Conservation (phyloP, 2,113 vertebrate species). For the Prochilodus magdalenae region DNA sequence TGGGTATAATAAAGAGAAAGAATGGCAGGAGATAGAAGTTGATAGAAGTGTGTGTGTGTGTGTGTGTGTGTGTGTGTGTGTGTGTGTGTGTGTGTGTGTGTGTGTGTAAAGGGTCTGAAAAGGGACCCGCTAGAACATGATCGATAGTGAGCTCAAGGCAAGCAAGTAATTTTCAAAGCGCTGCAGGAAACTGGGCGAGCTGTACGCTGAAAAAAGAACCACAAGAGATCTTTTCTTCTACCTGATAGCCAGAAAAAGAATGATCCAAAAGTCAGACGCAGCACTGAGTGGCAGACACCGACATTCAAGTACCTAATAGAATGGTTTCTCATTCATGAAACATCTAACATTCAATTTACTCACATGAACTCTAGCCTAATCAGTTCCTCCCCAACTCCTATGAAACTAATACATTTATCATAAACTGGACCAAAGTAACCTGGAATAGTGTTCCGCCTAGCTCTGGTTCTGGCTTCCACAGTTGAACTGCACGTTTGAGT, state of each 20-base stretch:
- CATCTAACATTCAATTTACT: no score
- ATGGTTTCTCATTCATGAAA: no score
- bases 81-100: neutral
- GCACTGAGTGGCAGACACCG: neutral
- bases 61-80: neutral
- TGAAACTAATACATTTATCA: no score
- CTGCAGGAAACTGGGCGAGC: neutral
- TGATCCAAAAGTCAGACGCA: neutral
- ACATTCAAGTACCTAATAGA: no score
- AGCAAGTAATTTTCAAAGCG: neutral
- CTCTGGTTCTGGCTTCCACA: no score
- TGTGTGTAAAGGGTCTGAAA: neutral
- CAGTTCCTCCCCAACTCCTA: no score
- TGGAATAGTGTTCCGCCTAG: no score
- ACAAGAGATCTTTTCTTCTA: neutral
- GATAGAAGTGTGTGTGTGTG: neutral
- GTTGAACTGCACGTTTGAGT: no score
- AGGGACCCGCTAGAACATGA: neutral
- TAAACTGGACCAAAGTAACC: no score
- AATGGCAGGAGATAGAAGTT: neutral
- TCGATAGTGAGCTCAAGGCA: slow-evolving; percentile 7
- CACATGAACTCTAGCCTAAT: no score
- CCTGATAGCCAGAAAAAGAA: neutral
- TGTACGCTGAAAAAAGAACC: neutral
- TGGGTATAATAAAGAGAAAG: neutral